Percentiles rank a stretch among this genome's conserved stretches.
Conservation (phyloP, 2,888 invertebrate species). For the Pandemis corylana region DNA sequence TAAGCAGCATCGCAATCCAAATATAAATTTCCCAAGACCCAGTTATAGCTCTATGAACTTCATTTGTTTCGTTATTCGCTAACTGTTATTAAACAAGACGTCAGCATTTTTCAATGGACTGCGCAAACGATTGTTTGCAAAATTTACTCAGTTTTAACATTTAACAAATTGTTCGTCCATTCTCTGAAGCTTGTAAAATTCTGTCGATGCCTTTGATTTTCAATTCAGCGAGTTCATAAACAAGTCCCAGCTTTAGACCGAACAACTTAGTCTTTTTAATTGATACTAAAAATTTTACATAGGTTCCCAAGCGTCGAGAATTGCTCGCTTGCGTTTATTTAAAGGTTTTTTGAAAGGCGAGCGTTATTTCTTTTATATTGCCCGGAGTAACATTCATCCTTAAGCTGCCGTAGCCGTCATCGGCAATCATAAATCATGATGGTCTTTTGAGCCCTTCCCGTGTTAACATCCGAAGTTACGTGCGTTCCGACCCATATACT, state of each 20-base stretch:
- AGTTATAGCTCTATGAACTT: background rate
- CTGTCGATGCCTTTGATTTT: conserved; percentile 4
- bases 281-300: background rate
- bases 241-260: background rate
- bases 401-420: conserved; percentile 26
- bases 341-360: conserved; percentile 10
- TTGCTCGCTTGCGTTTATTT: background rate
- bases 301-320: background rate
- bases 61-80: background rate
- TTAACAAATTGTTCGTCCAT: conserved; percentile 30
- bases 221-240: conserved; percentile 12
- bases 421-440: conserved; percentile 38
- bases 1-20: background rate
- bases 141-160: conserved; percentile 33
- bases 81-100: conserved; percentile 12
- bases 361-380: conserved; percentile 33
- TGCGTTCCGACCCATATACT: conserved; percentile 27
- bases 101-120: conserved; percentile 27
- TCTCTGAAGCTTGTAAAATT: conserved; percentile 16
- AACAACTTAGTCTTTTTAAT: background rate
- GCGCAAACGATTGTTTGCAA: conserved; percentile 15
- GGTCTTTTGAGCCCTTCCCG: conserved; percentile 28
- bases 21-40: background rate
- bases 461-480: conserved; percentile 40
- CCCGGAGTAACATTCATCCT: conserved; percentile 29